These are phyloP conservation scores for Steatornis caripensis DNA, from an alignment of 2,113 vertebrate species.

Conservation along the genomic window DNA sequence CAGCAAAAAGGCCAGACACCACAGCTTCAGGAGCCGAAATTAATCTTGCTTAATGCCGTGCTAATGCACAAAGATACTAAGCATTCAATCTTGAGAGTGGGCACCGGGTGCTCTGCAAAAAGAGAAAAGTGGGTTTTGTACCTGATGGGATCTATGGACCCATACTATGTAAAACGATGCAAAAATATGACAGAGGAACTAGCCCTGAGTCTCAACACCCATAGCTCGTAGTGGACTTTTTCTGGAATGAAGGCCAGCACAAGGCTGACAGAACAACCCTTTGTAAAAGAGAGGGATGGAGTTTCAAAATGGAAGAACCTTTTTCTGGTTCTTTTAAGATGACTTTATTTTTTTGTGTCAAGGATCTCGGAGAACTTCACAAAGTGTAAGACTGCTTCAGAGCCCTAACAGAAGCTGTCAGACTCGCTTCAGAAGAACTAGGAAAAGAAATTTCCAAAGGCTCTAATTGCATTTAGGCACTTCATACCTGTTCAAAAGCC, in stretches of 20 bases:
- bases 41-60: neutral
- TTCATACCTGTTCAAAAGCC: neutral
- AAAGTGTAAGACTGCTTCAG: neutral
- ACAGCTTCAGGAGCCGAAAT: neutral
- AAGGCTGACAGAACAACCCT: neutral
- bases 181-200: neutral
- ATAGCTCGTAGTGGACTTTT: neutral
- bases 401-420: neutral
- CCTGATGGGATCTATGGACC: neutral
- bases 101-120: neutral
- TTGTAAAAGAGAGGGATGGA: neutral
- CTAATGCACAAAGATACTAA: neutral
- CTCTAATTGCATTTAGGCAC: neutral
- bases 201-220: neutral
- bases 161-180: neutral
- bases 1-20: neutral
- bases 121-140: neutral
- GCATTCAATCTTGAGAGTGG: neutral
- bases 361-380: neutral
- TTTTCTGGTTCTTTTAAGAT: neutral
- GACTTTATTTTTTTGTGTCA: neutral
- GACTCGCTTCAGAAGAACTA: neutral
- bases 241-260: neutral
- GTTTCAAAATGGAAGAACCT: neutral
- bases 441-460: neutral